Base-by-base conservation (phyloP, 2,797 vertebrate genomes). In the Syngnathus rostellatus region DNA sequence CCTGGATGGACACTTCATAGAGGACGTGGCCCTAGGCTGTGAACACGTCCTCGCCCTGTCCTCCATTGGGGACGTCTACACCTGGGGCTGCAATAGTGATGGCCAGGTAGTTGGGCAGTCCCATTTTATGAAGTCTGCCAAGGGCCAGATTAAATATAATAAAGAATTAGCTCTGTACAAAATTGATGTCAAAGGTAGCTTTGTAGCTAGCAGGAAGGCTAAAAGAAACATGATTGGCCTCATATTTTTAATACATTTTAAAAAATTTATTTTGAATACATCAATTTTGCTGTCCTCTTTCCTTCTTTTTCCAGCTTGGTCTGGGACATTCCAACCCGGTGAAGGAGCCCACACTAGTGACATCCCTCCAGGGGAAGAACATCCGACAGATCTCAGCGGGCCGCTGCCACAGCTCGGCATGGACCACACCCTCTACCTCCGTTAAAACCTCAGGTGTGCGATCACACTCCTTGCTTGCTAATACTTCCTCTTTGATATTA, bases 21-120 rank as follows among this genome's bases (percentile, higher is more conserved):
- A 91, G 64, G 91, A 93, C 77, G 78, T 93, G 0, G 89, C 89
- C 64, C 88, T 92, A 72, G 92, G 92, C 75, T 90, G 90, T 37
- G 92, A 93, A 73, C 92, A 93, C 54, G 84, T 90, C 53, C 87
- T 93, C 5, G 84, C 89, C 12, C 77, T 93, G 66, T 86, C 90
- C 60, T 90, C 88, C 81, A 90, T 87, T 4, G 92, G 90, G 71
- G 91, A 92, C 1, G 80, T 93, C 38, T 92, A 91, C 0, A 87
- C 88, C 68, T 93, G 92, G 92, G 92, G 92, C 70, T 92, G 89
- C 76, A 93, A 93, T 86, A 91, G 86, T 51, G 92, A 93, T 67
- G 92, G 91, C 65, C 92, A 93, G 91, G 92, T 92, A 77, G 25
- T 38, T 46, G 48, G 39, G 9, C 5, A 12, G 31, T 61, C 19